Evolutionary conservation across 2,888 invertebrate genomes (phyloP).

Genomic region (Acanthosepion pharaonis): DNA sequence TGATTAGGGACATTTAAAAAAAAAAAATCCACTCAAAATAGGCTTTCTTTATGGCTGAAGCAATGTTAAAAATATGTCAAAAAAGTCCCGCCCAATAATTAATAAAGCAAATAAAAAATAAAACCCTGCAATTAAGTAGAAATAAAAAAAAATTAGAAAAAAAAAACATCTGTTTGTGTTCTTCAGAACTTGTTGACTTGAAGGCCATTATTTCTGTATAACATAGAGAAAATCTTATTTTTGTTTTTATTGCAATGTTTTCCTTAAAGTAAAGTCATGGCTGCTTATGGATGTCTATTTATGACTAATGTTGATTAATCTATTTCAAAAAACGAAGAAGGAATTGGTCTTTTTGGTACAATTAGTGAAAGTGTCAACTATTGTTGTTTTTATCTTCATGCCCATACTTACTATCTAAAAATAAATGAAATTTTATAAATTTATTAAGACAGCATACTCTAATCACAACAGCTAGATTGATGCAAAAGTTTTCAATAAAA

Average conservation of each 20-base stretch:
- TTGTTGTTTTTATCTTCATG: background rate
- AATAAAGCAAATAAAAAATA: background rate
- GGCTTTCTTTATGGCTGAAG: background rate
- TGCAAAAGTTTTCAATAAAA: too few relatives aligned
- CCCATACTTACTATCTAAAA: too few relatives aligned
- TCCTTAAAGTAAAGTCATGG: background rate
- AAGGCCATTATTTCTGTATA: background rate
- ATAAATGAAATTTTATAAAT: too few relatives aligned
- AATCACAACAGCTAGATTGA: too few relatives aligned
- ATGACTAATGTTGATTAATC: slow-evolving; percentile 9
- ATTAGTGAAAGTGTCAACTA: background rate
- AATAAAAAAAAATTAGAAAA: background rate
- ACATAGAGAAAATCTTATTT: background rate
- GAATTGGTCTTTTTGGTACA: background rate
- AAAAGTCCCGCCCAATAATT: slow-evolving; percentile 12
- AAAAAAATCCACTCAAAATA: background rate
- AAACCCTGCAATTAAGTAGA: background rate
- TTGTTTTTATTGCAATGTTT: background rate
- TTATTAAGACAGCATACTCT: too few relatives aligned
- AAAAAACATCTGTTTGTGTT: background rate
- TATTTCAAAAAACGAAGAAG: background rate
- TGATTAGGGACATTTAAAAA: slow-evolving; percentile 1
- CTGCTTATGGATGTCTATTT: background rate
- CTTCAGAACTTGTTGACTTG: background rate
- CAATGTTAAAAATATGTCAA: slow-evolving; percentile 6